These are phyloP conservation scores for Clitarchus hookeri DNA, from an alignment of 2,888 invertebrate species.

Conservation along the genomic window DNA sequence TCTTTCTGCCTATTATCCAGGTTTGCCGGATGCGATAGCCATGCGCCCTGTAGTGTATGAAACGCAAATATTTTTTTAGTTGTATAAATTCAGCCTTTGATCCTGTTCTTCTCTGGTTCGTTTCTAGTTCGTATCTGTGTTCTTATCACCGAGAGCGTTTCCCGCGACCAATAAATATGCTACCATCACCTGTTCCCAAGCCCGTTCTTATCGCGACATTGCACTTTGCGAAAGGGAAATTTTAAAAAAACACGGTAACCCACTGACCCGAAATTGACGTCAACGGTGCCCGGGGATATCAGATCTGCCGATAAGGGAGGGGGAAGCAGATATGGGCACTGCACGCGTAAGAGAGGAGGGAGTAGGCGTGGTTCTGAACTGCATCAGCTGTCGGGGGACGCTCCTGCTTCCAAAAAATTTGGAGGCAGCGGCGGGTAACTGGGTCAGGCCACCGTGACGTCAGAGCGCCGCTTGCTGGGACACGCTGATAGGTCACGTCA, in stretches of 20 bases:
- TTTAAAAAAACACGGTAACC: background rate
- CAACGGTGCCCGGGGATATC: background rate
- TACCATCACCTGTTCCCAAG: background rate
- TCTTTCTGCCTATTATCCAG: too few relatives aligned
- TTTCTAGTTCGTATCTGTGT: too few relatives aligned
- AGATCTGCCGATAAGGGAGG: background rate
- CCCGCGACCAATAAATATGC: background rate
- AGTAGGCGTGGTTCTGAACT: background rate
- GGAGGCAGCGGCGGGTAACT: background rate
- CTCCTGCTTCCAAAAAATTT: background rate
- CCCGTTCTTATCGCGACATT: background rate
- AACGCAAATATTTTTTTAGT: too few relatives aligned
- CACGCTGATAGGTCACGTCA: background rate
- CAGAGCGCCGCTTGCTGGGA: background rate
- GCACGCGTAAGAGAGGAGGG: background rate
- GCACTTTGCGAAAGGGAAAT: background rate
- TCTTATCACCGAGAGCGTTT: background rate
- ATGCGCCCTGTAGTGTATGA: too few relatives aligned
- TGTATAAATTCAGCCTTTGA: too few relatives aligned
- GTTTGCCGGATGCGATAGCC: too few relatives aligned
- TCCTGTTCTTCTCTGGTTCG: background rate
- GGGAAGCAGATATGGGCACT: background rate
- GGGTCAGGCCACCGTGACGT: background rate
- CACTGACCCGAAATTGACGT: background rate
- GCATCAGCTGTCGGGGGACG: background rate